Evolutionary conservation across 2,888 invertebrate genomes (phyloP), one percentile per base, ranked within the genome.

Genomic region (Drosophila emarginata): DNA sequence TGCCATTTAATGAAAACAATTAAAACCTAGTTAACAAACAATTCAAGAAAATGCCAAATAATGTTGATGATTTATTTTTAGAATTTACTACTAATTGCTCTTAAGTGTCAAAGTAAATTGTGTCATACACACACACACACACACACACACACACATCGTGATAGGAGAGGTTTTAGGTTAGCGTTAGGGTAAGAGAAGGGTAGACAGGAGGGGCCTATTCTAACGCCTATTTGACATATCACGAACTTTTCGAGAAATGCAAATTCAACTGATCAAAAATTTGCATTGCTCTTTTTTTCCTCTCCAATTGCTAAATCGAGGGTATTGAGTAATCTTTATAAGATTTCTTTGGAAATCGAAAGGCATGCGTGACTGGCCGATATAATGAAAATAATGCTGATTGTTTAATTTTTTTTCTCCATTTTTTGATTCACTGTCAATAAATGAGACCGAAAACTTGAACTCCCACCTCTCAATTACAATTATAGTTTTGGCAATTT

Each of bases 161-260:
- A 37, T 4, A 12, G 7, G 14, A 21, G 36, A 54, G 53, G 18
- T 12, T 14, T 53, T 9, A 9, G 32, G 1, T 32, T 32, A 32
- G 4, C 9, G 32, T 32, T 32, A 32, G 18, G 54, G 32, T 32
- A 18, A 11, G 15, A 28, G 9, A 28, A 11, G 11, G 18, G 18
- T 18, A 15, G n/a, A 12, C 15, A 18, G 39, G 21, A 18, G 32
- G 45, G 39, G 72, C 75, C 74, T 84, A 80, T 84, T 88, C 83
- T 84, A 87, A 84, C 79, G 87, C 85, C 87, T 74, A 77, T 74
- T 45, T 84, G 83, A 84, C 83, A 84, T 84, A 84, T 84, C 83
- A 84, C 83, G 83, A 82, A 82, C 72, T 81, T 64, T 80, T 63
- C 45, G 72, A 64, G 80, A 81, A 82, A 81, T 72, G 82, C 69